Evolutionary conservation across 2,888 invertebrate genomes (phyloP), one percentile per base, ranked within the genome.

Genomic region (Drosophila tanythrix): DNA sequence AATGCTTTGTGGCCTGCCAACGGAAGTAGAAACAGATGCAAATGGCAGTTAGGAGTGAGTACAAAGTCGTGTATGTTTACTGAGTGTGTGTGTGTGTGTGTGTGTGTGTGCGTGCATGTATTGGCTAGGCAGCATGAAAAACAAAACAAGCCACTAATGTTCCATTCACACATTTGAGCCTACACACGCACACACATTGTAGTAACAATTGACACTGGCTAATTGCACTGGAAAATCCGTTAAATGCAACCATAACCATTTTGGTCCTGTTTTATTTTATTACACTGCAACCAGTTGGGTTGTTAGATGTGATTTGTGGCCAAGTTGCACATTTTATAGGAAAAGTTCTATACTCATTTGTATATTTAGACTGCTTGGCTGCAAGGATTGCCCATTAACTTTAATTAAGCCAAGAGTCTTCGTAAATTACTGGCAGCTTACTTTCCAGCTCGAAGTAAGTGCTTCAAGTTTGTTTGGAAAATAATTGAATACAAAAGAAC

Each of bases 11-110:
- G 84, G 83, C 80, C 84, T 65, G 82, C 81, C 64, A 84, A 72
- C 84, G 85, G 84, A 85, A 85, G 79, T 84, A 76, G 85, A 87
- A 85, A 81, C 84, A 85, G 84, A 88, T 85, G 84, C 82, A 84
- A 84, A 74, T 82, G 78, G 79, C 88, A 85, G 81, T 81, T 76
- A 64, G 60, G 6, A 60, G 48, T 29, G 57, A 35, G 57, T 52
- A 27, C 53, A 38, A 36, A 46, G 48, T 38, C 25, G 50, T 60
- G 56, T 50, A 46, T 53, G 57, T 29, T 50, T 27, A 50, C 50
- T 56, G 31, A 46, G 46, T 53, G 33, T 36, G 15, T 31, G 38
- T 38, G n/a, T 51, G 21, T 55, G 50, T 31, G 10, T 18, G 50
- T 57, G 52, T 35, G 43, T 48, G 53, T 56, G 29, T 53, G 38